Conservation (phyloP, 2,888 invertebrate genomes). For the Lasioglossum leucozonium region DNA sequence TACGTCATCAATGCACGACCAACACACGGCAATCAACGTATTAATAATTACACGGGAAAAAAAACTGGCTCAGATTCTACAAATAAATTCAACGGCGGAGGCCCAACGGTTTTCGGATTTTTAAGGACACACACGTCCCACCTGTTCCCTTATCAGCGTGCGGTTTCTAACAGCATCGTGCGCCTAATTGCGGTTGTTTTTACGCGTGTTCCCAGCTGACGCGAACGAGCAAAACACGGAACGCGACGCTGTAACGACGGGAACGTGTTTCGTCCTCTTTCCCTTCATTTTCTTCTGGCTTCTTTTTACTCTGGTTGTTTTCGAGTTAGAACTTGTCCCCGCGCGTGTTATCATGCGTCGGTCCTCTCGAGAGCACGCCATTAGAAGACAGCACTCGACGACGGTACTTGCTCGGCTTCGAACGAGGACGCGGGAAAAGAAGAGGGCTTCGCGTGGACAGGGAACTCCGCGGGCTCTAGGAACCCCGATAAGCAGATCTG, state of each 20-base stretch:
- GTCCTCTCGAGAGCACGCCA: conserved; percentile 35
- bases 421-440: conserved; percentile 58
- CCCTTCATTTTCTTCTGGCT: neutral
- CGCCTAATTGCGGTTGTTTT: neutral
- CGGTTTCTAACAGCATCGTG: neutral
- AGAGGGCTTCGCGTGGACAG: conserved; percentile 52
- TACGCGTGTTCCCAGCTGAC: neutral
- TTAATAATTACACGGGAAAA: neutral
- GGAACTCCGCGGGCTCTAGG: conserved; percentile 13
- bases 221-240: conserved; percentile 1
- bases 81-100: neutral
- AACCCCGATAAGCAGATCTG: conserved; percentile 4
- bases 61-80: neutral
- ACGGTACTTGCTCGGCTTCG: conserved; percentile 59
- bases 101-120: neutral
- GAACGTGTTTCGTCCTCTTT: neutral
- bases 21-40: neutral
- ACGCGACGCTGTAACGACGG: neutral
- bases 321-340: conserved; percentile 19
- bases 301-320: neutral
- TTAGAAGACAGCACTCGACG: conserved; percentile 56
- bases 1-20: neutral
- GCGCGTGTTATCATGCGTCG: conserved; percentile 42
- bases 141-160: neutral
- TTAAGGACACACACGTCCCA: too few relatives aligned